Evolutionary conservation across 1,140 invertebrate genomes (phyloP).

Genomic region (Cyphomyrmex costatus): DNA sequence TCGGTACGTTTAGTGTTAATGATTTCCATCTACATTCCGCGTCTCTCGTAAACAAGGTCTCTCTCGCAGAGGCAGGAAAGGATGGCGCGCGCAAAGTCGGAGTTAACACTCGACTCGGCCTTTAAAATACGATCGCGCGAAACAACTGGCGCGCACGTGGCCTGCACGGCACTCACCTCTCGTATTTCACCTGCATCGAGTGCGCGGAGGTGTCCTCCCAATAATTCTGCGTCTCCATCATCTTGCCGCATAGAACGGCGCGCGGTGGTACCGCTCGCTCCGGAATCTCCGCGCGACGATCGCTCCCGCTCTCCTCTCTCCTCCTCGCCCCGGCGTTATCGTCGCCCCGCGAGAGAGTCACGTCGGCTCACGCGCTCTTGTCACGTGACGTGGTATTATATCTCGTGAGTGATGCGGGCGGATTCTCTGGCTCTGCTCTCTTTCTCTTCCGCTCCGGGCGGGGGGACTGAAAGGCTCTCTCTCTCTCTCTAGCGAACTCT

Average conservation of each 20-base stretch:
- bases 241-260: slow-evolving; percentile 83
- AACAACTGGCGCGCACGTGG: not conserved
- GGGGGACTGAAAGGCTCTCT: not conserved
- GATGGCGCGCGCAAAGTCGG: not conserved
- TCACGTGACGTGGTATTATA: slow-evolving; percentile 11
- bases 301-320: slow-evolving; percentile 43
- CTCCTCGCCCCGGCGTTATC: not conserved
- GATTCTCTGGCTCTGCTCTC: not conserved
- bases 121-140: not conserved
- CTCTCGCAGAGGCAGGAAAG: not conserved
- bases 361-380: not conserved
- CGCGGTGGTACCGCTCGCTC: slow-evolving; percentile 38
- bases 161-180: slow-evolving; percentile 81
- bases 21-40: not conserved
- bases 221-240: slow-evolving; percentile 86
- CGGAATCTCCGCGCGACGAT: slow-evolving; percentile 28
- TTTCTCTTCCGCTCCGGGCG: not conserved
- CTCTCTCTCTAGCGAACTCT: too few species aligned
- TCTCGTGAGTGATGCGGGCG: not conserved
- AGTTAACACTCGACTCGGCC: not conserved
- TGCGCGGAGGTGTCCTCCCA: slow-evolving; percentile 85
- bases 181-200: slow-evolving; percentile 86
- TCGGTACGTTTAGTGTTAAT: too few species aligned
- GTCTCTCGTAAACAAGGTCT: not conserved
- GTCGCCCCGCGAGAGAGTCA: not conserved